These are phyloP conservation scores for Psettodes erumei DNA, from an alignment of 2,113 vertebrate species.

Conservation along the genomic window DNA sequence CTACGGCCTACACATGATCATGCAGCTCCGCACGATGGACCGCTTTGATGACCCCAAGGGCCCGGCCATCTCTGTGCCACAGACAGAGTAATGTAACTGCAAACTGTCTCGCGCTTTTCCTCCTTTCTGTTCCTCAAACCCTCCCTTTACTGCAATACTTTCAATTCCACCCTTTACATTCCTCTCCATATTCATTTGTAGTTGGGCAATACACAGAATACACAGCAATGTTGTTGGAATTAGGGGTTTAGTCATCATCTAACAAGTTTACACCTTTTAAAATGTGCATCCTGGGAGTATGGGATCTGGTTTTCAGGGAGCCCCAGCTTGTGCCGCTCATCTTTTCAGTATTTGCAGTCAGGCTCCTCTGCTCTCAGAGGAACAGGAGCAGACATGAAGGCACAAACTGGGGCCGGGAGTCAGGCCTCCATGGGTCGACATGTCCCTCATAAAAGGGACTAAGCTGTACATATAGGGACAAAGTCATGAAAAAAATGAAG, in stretches of 20 bases:
- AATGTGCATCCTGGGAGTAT: neutral
- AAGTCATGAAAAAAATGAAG: conserved; percentile 10
- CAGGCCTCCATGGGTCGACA: neutral
- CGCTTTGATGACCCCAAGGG: conserved; percentile 88
- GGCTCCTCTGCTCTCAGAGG: neutral
- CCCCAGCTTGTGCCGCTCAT: neutral
- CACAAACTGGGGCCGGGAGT: neutral
- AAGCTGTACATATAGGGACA: conserved; percentile 32
- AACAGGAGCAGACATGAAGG: neutral
- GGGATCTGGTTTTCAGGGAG: conserved; percentile 2
- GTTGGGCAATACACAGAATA: conserved; percentile 15
- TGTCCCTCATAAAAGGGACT: conserved; percentile 1
- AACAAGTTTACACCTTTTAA: neutral
- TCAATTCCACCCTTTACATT: neutral
- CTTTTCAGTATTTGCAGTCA: neutral
- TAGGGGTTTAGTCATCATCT: conserved; percentile 2
- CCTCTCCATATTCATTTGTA: conserved; percentile 12
- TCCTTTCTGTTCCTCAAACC: neutral
- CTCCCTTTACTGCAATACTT: conserved; percentile 2
- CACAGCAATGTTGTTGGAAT: conserved; percentile 4
- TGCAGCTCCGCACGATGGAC: conserved; percentile 92
- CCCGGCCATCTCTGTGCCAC: conserved; percentile 82
- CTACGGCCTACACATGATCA: conserved; percentile 93
- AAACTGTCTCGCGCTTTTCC: no score
- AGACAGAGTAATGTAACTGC: conserved; percentile 65